Percentiles rank a stretch among this genome's conserved stretches.
Evolutionary conservation across 2,113 vertebrate genomes (phyloP).

Genomic region (Nicator chloris): DNA sequence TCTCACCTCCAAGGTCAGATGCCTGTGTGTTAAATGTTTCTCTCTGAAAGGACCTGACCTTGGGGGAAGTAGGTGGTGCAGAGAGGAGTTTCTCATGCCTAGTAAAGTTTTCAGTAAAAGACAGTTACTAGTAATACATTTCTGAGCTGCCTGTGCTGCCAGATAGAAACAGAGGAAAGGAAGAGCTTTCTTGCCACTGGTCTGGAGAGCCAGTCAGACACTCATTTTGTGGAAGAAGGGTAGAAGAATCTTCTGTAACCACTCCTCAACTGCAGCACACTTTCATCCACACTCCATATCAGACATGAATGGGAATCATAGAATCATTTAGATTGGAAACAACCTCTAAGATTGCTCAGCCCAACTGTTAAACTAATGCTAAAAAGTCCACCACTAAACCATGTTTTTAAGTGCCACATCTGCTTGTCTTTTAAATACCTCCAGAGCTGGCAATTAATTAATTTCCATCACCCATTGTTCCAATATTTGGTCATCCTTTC

Average conservation of each 20-base stretch:
- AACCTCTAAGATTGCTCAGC: background rate
- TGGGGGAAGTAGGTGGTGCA: accelerated
- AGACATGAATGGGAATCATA: background rate
- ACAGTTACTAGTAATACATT: background rate
- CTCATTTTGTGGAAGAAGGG: background rate
- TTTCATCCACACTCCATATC: background rate
- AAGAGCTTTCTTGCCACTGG: background rate
- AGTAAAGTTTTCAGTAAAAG: background rate
- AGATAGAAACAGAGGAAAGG: background rate
- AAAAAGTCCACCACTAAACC: background rate
- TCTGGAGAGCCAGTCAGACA: background rate
- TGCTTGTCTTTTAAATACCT: background rate
- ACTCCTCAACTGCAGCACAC: background rate
- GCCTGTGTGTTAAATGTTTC: background rate
- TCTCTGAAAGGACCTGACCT: background rate
- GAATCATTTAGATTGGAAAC: background rate
- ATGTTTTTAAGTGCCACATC: background rate
- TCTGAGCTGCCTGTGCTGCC: background rate
- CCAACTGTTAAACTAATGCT: background rate
- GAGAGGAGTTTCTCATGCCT: background rate
- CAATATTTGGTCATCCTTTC: background rate
- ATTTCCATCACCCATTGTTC: background rate
- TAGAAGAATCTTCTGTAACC: background rate
- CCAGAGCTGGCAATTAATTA: background rate
- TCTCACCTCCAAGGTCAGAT: background rate